These are phyloP conservation scores for Teleogryllus occipitalis DNA, from an alignment of 1,140 invertebrate species.

Conservation along the genomic window DNA sequence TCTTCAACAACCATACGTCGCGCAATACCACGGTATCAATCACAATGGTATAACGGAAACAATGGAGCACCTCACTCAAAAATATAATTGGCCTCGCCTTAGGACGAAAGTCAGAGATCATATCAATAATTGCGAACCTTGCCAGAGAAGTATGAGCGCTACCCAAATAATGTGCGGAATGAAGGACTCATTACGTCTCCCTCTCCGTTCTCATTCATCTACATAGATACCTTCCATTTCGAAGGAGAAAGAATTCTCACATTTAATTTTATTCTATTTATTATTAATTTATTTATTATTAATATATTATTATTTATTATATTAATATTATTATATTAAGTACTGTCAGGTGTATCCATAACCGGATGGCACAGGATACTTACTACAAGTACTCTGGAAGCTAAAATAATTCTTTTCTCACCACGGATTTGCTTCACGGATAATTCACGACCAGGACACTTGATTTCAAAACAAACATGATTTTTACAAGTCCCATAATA, in stretches of 20 bases:
- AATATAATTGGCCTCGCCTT: neutral
- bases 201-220: neutral
- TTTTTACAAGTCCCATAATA: neutral
- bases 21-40: neutral
- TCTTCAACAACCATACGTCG: neutral
- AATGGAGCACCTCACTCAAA: neutral
- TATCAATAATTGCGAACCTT: neutral
- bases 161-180: neutral
- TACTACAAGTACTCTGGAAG: neutral
- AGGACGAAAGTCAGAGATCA: neutral
- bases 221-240: neutral
- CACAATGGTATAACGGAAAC: neutral
- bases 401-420: neutral
- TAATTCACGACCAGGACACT: neutral
- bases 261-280: too few relatives aligned
- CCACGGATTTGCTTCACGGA: neutral
- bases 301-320: too few relatives aligned
- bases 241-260: neutral
- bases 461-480: constrained; percentile 5
- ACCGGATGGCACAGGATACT: neutral
- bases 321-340: constrained; percentile 7
- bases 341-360: neutral
- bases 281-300: too few relatives aligned
- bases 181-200: neutral
- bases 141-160: neutral